phyloP scores from a whole-genome alignment of 2,113 vertebrate genomes.

The Apteryx mantelli region DNA sequence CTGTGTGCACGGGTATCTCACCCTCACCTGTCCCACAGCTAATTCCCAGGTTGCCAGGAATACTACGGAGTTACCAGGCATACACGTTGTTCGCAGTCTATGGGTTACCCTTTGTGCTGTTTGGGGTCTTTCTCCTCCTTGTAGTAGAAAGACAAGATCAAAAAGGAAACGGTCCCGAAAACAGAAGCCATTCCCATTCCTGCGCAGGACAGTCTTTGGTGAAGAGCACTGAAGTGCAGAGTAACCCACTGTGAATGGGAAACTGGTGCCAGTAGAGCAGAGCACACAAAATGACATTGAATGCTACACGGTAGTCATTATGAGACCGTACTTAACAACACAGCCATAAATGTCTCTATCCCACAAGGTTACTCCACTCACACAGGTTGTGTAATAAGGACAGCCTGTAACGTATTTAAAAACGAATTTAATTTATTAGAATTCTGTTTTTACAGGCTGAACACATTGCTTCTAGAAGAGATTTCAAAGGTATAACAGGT shows the following conservation, averaged over 20 bases:
- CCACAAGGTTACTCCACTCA: conserved; percentile 70
- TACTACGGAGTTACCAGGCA: not conserved
- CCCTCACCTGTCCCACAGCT: not conserved
- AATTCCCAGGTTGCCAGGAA: not conserved
- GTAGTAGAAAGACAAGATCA: not conserved
- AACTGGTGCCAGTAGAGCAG: not conserved
- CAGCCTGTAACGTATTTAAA: conserved; percentile 51
- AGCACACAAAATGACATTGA: not conserved
- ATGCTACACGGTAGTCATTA: not conserved
- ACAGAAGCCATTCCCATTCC: not conserved
- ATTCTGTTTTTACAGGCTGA: not conserved
- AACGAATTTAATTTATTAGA: not conserved
- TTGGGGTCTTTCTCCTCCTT: not conserved
- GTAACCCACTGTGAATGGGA: not conserved
- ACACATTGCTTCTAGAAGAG: accelerated
- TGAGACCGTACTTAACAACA: not conserved
- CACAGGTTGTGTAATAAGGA: conserved; percentile 66
- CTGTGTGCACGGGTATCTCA: not conserved
- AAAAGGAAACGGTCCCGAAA: not conserved
- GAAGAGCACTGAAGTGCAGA: not conserved
- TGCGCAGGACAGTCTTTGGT: too few species aligned
- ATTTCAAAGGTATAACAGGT: not conserved
- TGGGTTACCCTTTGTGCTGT: not conserved
- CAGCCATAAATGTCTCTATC: conserved; percentile 56
- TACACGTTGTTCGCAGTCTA: not conserved